Percentiles rank a stretch among this genome's conserved stretches.
phyloP scores from a whole-genome alignment of 1,140 invertebrate genomes.

The Trissolcus basalis region DNA sequence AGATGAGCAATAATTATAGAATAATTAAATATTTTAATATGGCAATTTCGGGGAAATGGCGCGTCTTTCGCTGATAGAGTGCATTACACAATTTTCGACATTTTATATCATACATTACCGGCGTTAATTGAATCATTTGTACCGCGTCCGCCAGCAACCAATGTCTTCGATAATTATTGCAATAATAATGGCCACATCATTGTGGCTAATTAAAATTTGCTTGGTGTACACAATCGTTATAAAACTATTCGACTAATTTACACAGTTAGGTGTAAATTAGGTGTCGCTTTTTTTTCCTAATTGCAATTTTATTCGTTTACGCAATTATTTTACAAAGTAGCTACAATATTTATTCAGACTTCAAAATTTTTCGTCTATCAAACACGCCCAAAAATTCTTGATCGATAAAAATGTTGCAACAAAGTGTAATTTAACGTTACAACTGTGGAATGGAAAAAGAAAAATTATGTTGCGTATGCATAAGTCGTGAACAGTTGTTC shows the following conservation, averaged over 20 bases:
- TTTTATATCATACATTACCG: conserved; percentile 42
- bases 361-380: no score
- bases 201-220: conserved; percentile 38
- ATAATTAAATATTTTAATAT: conserved; percentile 46
- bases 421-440: no score
- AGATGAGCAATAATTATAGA: conserved; percentile 18
- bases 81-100: conserved; percentile 34
- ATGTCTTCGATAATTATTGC: conserved; percentile 46
- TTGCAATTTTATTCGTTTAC: conserved; percentile 27
- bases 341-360: no score
- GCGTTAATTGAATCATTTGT: conserved; percentile 47
- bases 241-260: conserved; percentile 22
- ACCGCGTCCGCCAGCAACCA: conserved; percentile 8
- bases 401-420: no score
- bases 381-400: no score
- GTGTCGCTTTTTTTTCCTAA: background rate
- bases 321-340: no score
- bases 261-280: no score
- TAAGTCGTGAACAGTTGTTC: no score
- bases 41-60: conserved; percentile 18
- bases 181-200: conserved; percentile 39
- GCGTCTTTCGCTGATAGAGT: conserved; percentile 18
- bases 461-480: no score
- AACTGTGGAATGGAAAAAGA: no score
- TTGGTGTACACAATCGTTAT: conserved; percentile 24